phyloP scores from a whole-genome alignment of 2,797 vertebrate genomes.

The Leptoclinus maculatus region DNA sequence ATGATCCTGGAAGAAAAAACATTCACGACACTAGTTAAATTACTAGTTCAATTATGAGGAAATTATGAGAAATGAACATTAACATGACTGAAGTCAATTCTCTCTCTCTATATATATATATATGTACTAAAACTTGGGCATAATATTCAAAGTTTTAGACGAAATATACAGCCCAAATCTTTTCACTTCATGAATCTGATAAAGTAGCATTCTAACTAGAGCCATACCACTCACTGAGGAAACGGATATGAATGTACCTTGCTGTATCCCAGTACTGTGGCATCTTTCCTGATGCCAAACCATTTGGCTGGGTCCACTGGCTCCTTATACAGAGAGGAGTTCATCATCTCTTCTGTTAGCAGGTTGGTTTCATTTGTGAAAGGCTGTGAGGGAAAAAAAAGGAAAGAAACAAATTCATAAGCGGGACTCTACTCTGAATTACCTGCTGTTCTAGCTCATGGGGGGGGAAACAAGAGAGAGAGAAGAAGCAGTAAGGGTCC shows the following conservation, averaged over 20 bases:
- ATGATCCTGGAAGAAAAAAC: conserved; percentile 86
- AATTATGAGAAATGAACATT: neutral
- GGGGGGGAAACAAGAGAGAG: too few relatives aligned
- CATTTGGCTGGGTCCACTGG: conserved; percentile 94
- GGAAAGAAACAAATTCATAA: neutral
- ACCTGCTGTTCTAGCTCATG: neutral
- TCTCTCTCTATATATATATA: too few relatives aligned
- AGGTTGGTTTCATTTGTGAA: conserved; percentile 88
- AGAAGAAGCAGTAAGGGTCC: too few relatives aligned
- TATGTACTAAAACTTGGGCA: neutral
- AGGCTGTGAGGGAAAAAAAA: conserved; percentile 78
- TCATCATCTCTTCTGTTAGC: conserved; percentile 78
- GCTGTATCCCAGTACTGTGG: conserved; percentile 90
- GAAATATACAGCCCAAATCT: neutral
- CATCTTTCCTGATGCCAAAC: conserved; percentile 94
- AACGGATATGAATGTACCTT: conserved; percentile 81
- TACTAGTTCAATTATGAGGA: too few relatives aligned
- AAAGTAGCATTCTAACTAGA: neutral
- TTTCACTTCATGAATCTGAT: neutral
- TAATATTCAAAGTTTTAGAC: neutral
- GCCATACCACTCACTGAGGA: neutral
- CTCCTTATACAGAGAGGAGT: conserved; percentile 87
- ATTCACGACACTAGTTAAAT: neutral
- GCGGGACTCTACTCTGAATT: neutral
- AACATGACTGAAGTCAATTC: neutral